Evolutionary conservation across 2,888 invertebrate species (phyloP), one percentile per base, ranked within the genome.

Genomic region (Helobdella robusta): DNA sequence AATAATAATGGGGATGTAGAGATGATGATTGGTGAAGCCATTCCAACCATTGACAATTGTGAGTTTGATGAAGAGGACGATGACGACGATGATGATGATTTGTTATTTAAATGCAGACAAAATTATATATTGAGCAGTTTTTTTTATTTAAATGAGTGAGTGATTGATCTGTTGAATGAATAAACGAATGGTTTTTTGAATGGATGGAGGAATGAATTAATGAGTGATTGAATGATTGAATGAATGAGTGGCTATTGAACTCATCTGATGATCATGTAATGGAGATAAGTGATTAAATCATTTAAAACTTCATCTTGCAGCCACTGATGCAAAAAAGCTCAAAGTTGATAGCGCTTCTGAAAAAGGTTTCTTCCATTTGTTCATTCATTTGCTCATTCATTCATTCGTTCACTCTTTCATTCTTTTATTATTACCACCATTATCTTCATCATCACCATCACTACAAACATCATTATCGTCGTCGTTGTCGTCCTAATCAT

Each of bases 171-270:
- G 54, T 28, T 54, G 54, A 30, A 54, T 54, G 54, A 30, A 54
- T 54, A 30, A 30, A 54, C 30, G 54, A 30, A 54, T 54, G 54
- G 54, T 28, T 50, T 25, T 25, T 28, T 54, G 54, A 30, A 54
- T 54, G 54, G 54, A 54, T 54, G 54, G 54, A 54, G 23, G 54
- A 30, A 54, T 54, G 54, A 30, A 54, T 54, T 25, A 30, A 54
- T 54, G 54, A 30, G 30, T 54, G 54, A 30, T 28, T 54, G 54
- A 30, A 54, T 54, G 54, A 30, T 28, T 54, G 54, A 30, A 54
- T 54, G 54, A 30, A 54, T 54, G 54, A 30, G 30, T 54, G 54
- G 54, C n/a, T n/a, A n/a, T n/a, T n/a, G n/a, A n/a, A n/a, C n/a
- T n/a, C n/a, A n/a, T n/a, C n/a, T n/a, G n/a, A n/a, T n/a, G n/a